phyloP scores from a whole-genome alignment of 2,888 invertebrate genomes.

The Athalia rosae region DNA sequence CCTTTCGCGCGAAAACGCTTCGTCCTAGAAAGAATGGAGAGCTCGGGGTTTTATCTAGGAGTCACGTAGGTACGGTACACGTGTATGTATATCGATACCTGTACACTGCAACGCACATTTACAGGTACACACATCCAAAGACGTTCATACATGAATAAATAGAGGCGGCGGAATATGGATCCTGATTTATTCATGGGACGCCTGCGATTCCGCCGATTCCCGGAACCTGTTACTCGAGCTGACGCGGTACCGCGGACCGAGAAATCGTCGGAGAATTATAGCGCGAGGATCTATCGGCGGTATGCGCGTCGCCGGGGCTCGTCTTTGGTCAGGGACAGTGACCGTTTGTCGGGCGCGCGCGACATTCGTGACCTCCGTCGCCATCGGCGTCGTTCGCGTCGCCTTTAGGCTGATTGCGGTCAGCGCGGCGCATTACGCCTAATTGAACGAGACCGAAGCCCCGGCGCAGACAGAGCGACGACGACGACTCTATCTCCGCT shows the following conservation, averaged over 20 bases:
- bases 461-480: slow-evolving; percentile 46
- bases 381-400: slow-evolving; percentile 43
- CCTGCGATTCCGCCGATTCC: not conserved
- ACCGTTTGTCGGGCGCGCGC: slow-evolving; percentile 30
- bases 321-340: slow-evolving; percentile 38
- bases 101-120: not conserved
- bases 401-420: slow-evolving; percentile 45
- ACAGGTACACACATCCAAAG: not conserved
- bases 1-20: too few species aligned
- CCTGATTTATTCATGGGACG: slow-evolving; percentile 20
- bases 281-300: not conserved
- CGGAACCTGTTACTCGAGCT: slow-evolving; percentile 2
- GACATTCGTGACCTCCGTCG: slow-evolving; percentile 45
- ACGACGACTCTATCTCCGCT: slow-evolving; percentile 43
- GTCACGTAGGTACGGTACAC: too few species aligned
- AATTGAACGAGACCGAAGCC: slow-evolving; percentile 55
- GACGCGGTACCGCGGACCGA: not conserved
- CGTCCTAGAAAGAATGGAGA: too few species aligned
- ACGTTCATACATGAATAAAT: not conserved
- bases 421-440: slow-evolving; percentile 54
- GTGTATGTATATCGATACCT: too few species aligned
- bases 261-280: not conserved
- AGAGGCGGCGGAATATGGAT: not conserved
- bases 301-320: slow-evolving; percentile 1
- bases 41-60: too few species aligned